These are phyloP conservation scores for Orthosia gracilis DNA, from an alignment of 2,888 invertebrate species.

Conservation along the genomic window DNA sequence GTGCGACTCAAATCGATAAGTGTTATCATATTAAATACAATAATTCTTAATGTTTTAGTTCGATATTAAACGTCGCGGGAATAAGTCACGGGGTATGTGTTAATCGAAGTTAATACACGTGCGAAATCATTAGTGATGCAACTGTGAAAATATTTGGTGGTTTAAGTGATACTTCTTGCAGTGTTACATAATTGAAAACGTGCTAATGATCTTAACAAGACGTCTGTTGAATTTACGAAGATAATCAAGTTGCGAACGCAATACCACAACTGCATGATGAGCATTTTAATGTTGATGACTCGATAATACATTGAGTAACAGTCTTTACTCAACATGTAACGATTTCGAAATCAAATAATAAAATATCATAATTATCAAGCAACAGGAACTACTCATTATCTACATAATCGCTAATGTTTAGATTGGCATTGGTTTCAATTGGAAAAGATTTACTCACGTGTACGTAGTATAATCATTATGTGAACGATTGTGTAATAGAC, in stretches of 20 bases:
- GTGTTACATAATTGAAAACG: slow-evolving; percentile 29
- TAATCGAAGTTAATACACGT: slow-evolving; percentile 31
- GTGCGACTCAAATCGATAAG: slow-evolving; percentile 73
- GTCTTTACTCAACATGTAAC: slow-evolving; percentile 45
- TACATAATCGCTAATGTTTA: slow-evolving; percentile 56
- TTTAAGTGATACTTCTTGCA: slow-evolving; percentile 31
- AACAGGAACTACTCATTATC: slow-evolving; percentile 51
- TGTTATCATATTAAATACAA: slow-evolving; percentile 71
- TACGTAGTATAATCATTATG: slow-evolving; percentile 37
- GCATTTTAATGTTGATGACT: slow-evolving; percentile 52
- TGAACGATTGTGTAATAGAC: slow-evolving; percentile 34
- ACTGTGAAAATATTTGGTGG: slow-evolving; percentile 23
- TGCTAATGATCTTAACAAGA: slow-evolving; percentile 35
- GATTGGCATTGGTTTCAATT: slow-evolving; percentile 65
- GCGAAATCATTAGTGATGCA: slow-evolving; percentile 35
- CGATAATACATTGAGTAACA: slow-evolving; percentile 46
- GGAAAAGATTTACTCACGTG: slow-evolving; percentile 46
- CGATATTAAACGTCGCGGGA: slow-evolving; percentile 55
- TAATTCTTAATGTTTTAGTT: slow-evolving; percentile 67
- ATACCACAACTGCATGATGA: slow-evolving; percentile 31
- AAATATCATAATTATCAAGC: slow-evolving; percentile 52
- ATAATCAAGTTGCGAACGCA: slow-evolving; percentile 43
- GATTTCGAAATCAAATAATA: slow-evolving; percentile 43
- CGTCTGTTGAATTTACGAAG: slow-evolving; percentile 42
- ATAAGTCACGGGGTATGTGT: slow-evolving; percentile 53